Base-by-base conservation (phyloP, 1,140 invertebrate species). In the Papilio aristodemus region DNA sequence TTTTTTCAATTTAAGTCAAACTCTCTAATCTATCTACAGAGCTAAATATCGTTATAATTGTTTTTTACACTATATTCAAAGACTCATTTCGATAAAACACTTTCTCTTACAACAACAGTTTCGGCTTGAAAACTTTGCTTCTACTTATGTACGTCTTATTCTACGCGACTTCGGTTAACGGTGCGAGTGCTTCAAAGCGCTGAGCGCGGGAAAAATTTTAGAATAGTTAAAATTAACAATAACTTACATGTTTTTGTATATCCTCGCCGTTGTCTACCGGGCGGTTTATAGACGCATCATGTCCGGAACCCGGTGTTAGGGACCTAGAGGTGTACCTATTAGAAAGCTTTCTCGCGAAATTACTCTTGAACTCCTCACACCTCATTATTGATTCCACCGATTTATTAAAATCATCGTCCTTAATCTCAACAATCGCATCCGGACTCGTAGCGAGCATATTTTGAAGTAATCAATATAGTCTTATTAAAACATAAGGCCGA, bases 301-400 rank as follows among this genome's bases (percentile, higher is more conserved):
- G 77, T 50, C 76, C 84, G n/a, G 79, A 63, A 43, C 68, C 74
- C 22, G 71, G 69, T 25, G 77, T 64, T 13, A 83, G 76, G 14
- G 85, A 76, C 68, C 78, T 82, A 67, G 85, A 80, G 66, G 75
- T 85, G 66, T 87, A 91, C 32, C 89, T 78, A 77, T 89, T 90
- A 14, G 89, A 91, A 41, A 91, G 83, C 64, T 80, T 88, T 67
- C 89, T 83, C 0, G 89, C 89, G 69, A 91, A 91, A 78, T 90
- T 91, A 67, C 89, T 91, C 69, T 91, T 91, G 63, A 91, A 91
- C 69, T 91, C 86, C 71, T 91, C 87, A 75, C 87, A 89, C 72
- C 81, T 81, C 89, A 91, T 91, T 58, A 91, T 89, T 19, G 87
- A 90, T 72, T 91, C 89, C 14, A 91, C 87, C 39, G 89, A 86